Conservation (phyloP, 2,797 vertebrate genomes). For the Dromococcyx pavoninus region DNA sequence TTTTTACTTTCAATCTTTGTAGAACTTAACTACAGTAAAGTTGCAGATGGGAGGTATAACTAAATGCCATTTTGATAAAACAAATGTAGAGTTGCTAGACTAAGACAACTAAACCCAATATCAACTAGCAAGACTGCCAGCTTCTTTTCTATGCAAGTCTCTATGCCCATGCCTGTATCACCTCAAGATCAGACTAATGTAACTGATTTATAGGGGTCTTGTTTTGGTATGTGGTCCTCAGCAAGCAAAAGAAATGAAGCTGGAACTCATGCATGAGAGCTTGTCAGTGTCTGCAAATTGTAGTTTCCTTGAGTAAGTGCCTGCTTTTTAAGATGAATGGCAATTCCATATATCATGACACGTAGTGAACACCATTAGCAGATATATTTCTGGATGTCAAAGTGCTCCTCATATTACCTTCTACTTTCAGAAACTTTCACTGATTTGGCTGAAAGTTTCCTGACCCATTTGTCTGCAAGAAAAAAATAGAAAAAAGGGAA, state of each 20-base stretch:
- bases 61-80: not conserved
- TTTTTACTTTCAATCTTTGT: not conserved
- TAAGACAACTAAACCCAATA: not conserved
- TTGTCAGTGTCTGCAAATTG: conserved; percentile 59
- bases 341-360: conserved; percentile 65
- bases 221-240: conserved; percentile 29
- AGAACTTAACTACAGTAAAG: not conserved
- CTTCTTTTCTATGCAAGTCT: not conserved
- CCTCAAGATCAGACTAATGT: conserved; percentile 5
- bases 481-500: not conserved
- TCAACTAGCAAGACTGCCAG: not conserved
- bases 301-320: conserved; percentile 57
- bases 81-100: not conserved
- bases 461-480: not conserved
- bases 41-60: not conserved
- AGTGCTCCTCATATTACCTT: conserved; percentile 26
- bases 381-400: conserved; percentile 35
- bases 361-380: conserved; percentile 47
- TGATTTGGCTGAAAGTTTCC: conserved; percentile 16
- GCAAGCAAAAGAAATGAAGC: conserved; percentile 50
- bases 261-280: conserved; percentile 54
- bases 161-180: not conserved
- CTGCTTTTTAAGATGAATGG: conserved; percentile 60
- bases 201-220: conserved; percentile 32
- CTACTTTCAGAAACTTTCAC: conserved; percentile 35